Evolutionary conservation across 2,888 invertebrate species (phyloP), one percentile per base, ranked within the genome.

Genomic region (Mesoligia furuncula): DNA sequence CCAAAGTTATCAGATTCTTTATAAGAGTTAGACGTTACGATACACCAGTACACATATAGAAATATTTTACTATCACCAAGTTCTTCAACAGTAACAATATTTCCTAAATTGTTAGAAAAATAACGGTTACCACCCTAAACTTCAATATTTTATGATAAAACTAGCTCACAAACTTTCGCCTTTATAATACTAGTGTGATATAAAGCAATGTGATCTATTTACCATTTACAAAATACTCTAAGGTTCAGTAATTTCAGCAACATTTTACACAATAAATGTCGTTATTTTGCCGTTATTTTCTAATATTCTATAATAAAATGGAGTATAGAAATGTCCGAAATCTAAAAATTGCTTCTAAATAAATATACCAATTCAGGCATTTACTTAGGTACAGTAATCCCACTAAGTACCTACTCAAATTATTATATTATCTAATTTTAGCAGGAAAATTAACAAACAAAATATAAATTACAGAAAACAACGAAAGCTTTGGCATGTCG

Each of bases 1-100:
- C 36, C 57, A 51, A 81, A 77, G 67, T 77, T 71, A 45, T 64
- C 42, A 39, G 45, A 70, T 76, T 81, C 42, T 69, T 71, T 76
- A 57, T 17, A 57, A 24, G 11, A 31, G 48, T 48, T 66, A 27
- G 24, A 59, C 4, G 17, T n/a, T 20, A 54, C 51, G 3, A 39
- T 67, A 27, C 4, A 31, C 24, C 77, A 51, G 13, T n/a, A 36
- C 15, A 54, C 11, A 7, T 36, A 11, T 11, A 17, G 11, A 36
- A 69, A 57, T 57, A n/a, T 57, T 54, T 68, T 51, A 31, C 2
- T 68, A 3, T 9, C 1, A 36, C 6, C 31, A 36, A 36, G 24
- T 51, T 51, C 9, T 0, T 51, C 24, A 6, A 64, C 24, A 62
- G 42, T 31, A 15, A 24, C 1, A 27, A 71, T 68, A 36, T 36